A percentile compares a stretch with the other conserved stretches of the same genome.
These are phyloP conservation scores for Papilio xuthus DNA, from an alignment of 1,140 invertebrate genomes.

Conservation along the genomic window DNA sequence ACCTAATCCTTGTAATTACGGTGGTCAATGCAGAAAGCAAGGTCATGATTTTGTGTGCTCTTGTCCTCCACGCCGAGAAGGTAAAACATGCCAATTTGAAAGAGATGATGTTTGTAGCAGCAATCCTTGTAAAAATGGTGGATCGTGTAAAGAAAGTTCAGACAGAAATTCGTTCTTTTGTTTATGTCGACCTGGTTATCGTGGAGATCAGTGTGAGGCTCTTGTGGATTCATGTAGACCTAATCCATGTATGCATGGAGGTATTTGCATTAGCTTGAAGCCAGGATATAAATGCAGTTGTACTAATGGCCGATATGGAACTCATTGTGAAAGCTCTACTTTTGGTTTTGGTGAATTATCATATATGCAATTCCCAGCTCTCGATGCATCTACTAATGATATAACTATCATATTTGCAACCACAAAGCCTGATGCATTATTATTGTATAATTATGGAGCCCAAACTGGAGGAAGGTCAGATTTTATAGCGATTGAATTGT, in stretches of 20 bases:
- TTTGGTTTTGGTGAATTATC: conserved; percentile 95
- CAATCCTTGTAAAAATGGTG: conserved; percentile 94
- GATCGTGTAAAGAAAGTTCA: conserved; percentile 92
- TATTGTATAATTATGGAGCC: conserved; percentile 94
- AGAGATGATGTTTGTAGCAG: conserved; percentile 90
- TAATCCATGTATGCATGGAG: conserved; percentile 94
- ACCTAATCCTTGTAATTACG: conserved; percentile 93
- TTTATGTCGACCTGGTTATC: conserved; percentile 92
- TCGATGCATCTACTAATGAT: conserved; percentile 94
- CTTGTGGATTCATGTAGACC: conserved; percentile 93
- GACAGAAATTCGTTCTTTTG: conserved; percentile 95
- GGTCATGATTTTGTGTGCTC: conserved; percentile 92
- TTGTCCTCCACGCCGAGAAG: conserved; percentile 89
- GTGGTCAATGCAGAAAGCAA: conserved; percentile 90
- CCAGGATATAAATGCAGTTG: conserved; percentile 95
- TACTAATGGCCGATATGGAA: conserved; percentile 92
- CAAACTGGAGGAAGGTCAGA: conserved; percentile 94
- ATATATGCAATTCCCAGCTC: conserved; percentile 92
- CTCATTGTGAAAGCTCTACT: conserved; percentile 94
- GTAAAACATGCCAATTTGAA: conserved; percentile 92
- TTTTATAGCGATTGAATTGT: conserved; percentile 94
- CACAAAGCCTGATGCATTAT: conserved; percentile 90
- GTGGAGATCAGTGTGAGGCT: conserved; percentile 93
- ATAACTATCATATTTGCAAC: conserved; percentile 96
- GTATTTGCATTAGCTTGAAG: conserved; percentile 90